Base-by-base conservation (phyloP, 2,888 invertebrate genomes). In the Stenodera caucasica region DNA sequence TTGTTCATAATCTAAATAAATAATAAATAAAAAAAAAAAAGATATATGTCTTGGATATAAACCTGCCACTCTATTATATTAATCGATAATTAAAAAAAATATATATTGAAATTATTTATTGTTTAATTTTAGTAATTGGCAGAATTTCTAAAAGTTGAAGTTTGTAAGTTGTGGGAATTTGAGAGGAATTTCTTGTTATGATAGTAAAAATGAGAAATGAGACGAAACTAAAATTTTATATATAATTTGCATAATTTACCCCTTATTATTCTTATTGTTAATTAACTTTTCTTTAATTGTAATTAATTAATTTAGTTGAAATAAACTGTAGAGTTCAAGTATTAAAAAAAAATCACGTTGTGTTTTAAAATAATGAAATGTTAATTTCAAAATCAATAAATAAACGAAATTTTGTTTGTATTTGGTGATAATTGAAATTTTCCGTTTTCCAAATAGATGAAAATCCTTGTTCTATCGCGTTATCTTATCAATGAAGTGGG, bases 1-100 rank as follows among this genome's bases (percentile, higher is more conserved):
- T 57, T 59, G 53, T 55, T 56, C 35, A 50, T 49, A 30, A 51
- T 14, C 33, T 54, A 58, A 54, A 58, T 58, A n/a, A n/a, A n/a
- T n/a, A n/a, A n/a, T n/a, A 15, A 37, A 37, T 37, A 15, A 37
- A 14, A 15, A 15, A 18, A 15, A 37, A n/a, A 40, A 11, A 40
- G 21, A 11, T 5, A 2, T 26, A 40, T 40, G 40, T 40, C 21
- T 40, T 40, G 40, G 11, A 40, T 40, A 40, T 40, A 40, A 40
- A 40, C 40, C 40, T 40, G 40, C 40, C 40, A 40, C 40, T 40
- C 21, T 18, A 18, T 11, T 18, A 18, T 18, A 40, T 40, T 18
- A 32, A 40, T 18, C 40, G 11, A 40, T 21, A 40, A 11, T 18
- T 5, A 35, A 32, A 32, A 5, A 32, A 32, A 32, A 32, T 2